Percentiles rank a stretch among this genome's conserved stretches.
Conservation (phyloP, 2,888 invertebrate genomes). For the Choreutis nemorana region DNA sequence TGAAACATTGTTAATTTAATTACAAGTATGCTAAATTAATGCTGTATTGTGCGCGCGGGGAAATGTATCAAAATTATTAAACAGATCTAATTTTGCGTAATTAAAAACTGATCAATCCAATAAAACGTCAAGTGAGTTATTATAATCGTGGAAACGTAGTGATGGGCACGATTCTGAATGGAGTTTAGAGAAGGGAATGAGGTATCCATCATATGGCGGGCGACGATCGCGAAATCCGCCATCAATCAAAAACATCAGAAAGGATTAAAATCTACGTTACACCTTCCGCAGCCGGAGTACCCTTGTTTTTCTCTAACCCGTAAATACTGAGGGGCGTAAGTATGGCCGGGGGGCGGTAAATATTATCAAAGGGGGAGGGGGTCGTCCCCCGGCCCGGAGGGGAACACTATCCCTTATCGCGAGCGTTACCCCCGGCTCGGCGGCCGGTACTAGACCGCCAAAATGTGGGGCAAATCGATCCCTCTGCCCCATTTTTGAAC, state of each 20-base stretch:
- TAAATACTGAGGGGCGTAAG: constrained; percentile 67
- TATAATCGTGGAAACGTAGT: constrained; percentile 36
- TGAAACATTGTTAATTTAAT: too few species aligned
- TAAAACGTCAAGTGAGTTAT: too few species aligned
- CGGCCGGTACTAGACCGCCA: constrained; percentile 56
- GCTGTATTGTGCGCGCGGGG: too few species aligned
- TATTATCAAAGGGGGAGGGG: constrained; percentile 56
- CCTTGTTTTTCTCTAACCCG: constrained; percentile 67
- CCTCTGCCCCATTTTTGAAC: constrained; percentile 62
- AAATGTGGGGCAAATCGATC: constrained; percentile 66
- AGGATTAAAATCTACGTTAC: constrained; percentile 68
- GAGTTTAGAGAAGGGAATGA: constrained; percentile 18
- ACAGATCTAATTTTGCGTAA: too few species aligned
- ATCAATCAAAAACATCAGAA: constrained; percentile 67
- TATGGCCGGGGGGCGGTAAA: constrained; percentile 66
- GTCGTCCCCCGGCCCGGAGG: constrained; percentile 36
- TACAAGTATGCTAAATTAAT: too few species aligned
- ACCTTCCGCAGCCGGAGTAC: constrained; percentile 65
- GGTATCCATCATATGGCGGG: constrained; percentile 7
- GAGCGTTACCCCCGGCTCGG: constrained; percentile 63
- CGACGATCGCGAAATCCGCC: constrained; percentile 60
- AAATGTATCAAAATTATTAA: too few species aligned
- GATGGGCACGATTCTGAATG: constrained; percentile 28
- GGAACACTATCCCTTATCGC: constrained; percentile 67
- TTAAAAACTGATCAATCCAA: too few species aligned